These are phyloP conservation scores for Sander vitreus DNA, from an alignment of 2,113 vertebrate genomes.

Conservation along the genomic window DNA sequence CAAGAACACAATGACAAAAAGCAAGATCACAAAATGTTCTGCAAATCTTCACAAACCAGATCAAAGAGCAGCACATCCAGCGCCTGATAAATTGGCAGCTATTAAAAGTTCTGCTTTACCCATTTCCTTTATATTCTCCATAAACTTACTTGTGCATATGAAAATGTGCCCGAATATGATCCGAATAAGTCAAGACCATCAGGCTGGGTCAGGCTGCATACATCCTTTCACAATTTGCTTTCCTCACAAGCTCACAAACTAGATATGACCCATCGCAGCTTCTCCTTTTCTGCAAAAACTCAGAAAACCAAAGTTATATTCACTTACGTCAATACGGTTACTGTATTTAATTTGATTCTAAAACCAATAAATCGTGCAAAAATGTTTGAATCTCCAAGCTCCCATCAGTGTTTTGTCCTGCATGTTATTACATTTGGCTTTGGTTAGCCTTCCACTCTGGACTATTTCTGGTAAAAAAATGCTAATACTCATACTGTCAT, in stretches of 20 bases:
- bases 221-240: not conserved
- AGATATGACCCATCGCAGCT: not conserved
- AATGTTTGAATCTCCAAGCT: not conserved
- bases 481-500: not conserved
- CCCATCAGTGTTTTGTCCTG: not conserved
- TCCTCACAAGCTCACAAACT: not conserved
- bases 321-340: not conserved
- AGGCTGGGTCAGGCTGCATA: not conserved
- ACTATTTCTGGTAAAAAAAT: conserved; percentile 1
- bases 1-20: not conserved
- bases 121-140: not conserved
- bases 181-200: not conserved
- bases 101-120: not conserved
- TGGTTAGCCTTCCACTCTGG: conserved; percentile 3
- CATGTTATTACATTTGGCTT: not conserved
- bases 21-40: not conserved
- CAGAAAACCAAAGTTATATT: not conserved
- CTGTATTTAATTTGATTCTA: not conserved
- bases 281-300: not conserved
- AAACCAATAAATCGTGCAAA: not conserved
- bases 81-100: not conserved
- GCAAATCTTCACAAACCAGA: not conserved
- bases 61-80: not conserved
- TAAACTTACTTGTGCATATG: not conserved
- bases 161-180: not conserved